Conservation (phyloP, 2,888 invertebrate genomes). For the Torymus auratus region DNA sequence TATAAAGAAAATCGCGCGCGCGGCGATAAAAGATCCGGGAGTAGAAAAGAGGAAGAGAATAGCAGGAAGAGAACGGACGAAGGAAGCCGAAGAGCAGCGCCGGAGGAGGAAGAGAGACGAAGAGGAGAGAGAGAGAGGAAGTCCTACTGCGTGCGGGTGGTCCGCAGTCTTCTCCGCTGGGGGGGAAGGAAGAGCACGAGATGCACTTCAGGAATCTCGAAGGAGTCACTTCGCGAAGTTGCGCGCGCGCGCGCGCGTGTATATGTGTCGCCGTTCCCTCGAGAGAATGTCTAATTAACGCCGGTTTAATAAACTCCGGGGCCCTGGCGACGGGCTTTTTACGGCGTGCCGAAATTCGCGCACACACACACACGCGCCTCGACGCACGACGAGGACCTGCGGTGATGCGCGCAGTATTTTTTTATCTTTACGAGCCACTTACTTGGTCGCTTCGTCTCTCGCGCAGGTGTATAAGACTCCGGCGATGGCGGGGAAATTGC, state of each 20-base stretch:
- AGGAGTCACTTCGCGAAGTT: not conserved
- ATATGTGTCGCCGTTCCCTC: too few relatives aligned
- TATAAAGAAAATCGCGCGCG: constrained; percentile 11
- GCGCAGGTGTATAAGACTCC: too few relatives aligned
- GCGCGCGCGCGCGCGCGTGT: not conserved
- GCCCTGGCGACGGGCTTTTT: not conserved
- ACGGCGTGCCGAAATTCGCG: constrained; percentile 18
- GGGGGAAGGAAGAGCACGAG: not conserved
- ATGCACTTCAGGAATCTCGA: constrained; percentile 44
- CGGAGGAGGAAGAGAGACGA: constrained; percentile 52
- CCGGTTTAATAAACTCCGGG: constrained; percentile 38
- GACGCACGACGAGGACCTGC: not conserved
- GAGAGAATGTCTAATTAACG: constrained; percentile 44
- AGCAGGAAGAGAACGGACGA: constrained; percentile 9
- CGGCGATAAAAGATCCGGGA: constrained; percentile 19
- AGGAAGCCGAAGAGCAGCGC: constrained; percentile 33
- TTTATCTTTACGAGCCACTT: constrained; percentile 57
- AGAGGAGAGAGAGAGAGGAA: constrained; percentile 58
- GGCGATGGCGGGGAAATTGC: constrained; percentile 18
- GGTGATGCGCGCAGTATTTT: constrained; percentile 1
- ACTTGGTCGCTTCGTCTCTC: constrained; percentile 25
- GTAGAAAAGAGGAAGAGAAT: not conserved
- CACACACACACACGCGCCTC: too few relatives aligned
- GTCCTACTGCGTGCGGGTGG: constrained; percentile 73
- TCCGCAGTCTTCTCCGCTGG: constrained; percentile 57